Evolutionary conservation across 2,113 vertebrate species (phyloP), one percentile per base, ranked within the genome.

Genomic region (Reinhardtius hippoglossoides): DNA sequence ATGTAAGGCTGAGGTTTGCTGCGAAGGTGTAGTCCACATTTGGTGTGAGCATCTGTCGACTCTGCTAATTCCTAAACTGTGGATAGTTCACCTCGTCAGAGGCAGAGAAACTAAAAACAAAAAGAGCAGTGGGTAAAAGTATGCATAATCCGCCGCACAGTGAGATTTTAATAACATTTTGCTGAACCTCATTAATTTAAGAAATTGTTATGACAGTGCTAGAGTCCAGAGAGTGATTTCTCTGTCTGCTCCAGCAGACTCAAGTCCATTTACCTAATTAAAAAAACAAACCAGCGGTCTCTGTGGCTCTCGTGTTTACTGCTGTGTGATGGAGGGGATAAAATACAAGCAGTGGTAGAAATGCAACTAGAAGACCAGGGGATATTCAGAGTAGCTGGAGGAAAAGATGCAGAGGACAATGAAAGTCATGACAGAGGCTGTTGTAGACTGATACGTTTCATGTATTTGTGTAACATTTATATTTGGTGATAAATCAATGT

Each of bases 231-330:
- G 83, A 90, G 83, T 83, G 64, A 90, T 89, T 90, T 88, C 70
- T 89, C 69, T 72, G 85, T 92, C 91, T 92, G 82, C 71, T 82
- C 61, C 74, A 12, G 72, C 80, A 86, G 87, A 91, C 87, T 9
- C n/a, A 15, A 82, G 80, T 88, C 86, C 90, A 91, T 91, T 91
- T 89, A 81, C 79, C 80, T 90, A 91, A 92, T 92, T 89, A 86
- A 87, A 87, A 92, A 86, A 86, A 82, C 46, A 87, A 89, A 83
- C 57, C 61, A 50, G 76, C n/a, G 9, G 52, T 37, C 79, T 31
- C 31, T 31, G 31, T 31, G 31, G 31, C 31, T 31, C 31, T 78
- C 42, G n/a, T 88, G 84, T 90, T 90, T 90, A 90, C 85, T 84
- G 87, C 89, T 73, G 59, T 24, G 58, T 84, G 87, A 81, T 71